Conservation (phyloP, 2,797 vertebrate species). For the Ceryle rudis region DNA sequence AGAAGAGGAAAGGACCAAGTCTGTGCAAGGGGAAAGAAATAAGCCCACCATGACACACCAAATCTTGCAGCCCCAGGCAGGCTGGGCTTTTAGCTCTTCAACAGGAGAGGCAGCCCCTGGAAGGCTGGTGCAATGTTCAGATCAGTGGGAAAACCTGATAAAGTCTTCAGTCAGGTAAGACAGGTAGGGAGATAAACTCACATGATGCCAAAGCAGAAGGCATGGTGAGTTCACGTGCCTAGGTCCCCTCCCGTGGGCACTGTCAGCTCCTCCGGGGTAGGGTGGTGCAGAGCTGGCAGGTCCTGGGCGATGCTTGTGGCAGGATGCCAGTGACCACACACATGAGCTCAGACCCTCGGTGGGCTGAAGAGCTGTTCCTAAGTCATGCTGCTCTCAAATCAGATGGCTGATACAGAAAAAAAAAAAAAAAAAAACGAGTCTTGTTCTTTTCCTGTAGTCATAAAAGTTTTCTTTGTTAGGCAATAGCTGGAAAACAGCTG, state of each 20-base stretch:
- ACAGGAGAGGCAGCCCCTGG: not conserved
- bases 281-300: not conserved
- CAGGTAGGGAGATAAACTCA: not conserved
- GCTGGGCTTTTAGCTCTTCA: not conserved
- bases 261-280: fast-evolving
- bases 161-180: fast-evolving
- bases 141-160: not conserved
- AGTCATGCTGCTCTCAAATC: not conserved
- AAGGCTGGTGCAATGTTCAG: fast-evolving
- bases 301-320: fast-evolving
- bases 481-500: constrained; percentile 53
- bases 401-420: not conserved
- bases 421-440: not conserved
- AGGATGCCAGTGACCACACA: not conserved
- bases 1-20: not conserved
- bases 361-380: not conserved
- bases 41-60: not conserved
- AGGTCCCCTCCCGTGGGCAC: not conserved
- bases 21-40: not conserved
- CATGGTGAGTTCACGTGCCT: fast-evolving
- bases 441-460: not conserved
- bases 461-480: constrained; percentile 61
- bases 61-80: not conserved
- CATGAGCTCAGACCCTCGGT: fast-evolving
- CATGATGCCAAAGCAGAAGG: fast-evolving